phyloP scores from a whole-genome alignment of 1,140 invertebrate species.

The Drosophila miranda region DNA sequence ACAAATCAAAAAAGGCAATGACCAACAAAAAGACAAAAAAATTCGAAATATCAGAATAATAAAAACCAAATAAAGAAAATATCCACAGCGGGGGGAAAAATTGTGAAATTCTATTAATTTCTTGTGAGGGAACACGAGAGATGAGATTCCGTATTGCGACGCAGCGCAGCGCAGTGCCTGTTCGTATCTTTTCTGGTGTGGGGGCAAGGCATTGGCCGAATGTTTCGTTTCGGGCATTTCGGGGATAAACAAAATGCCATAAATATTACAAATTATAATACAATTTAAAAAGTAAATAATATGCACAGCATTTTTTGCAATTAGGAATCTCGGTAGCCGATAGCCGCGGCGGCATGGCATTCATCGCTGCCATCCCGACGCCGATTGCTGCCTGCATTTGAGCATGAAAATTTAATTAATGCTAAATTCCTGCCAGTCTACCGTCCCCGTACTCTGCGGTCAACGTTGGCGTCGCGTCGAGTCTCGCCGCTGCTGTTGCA shows the following conservation, averaged over 20 bases:
- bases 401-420: slow-evolving; percentile 70
- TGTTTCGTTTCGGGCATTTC: slow-evolving; percentile 34
- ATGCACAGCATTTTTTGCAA: slow-evolving; percentile 39
- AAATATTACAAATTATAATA: slow-evolving; percentile 58
- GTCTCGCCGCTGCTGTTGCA: background rate
- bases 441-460: background rate
- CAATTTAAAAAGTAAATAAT: slow-evolving; percentile 53
- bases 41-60: slow-evolving; percentile 18
- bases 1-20: background rate
- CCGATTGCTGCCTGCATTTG: slow-evolving; percentile 52
- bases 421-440: slow-evolving; percentile 47
- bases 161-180: no score
- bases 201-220: slow-evolving; percentile 49
- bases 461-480: background rate
- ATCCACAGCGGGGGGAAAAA: slow-evolving; percentile 1
- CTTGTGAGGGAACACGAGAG: no score
- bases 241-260: slow-evolving; percentile 57
- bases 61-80: slow-evolving; percentile 11
- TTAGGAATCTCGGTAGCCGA: slow-evolving; percentile 15
- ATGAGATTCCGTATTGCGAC: no score
- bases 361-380: no score
- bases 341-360: no score
- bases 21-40: slow-evolving; percentile 38
- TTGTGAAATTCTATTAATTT: slow-evolving; percentile 33
- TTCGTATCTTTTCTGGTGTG: background rate